Percentiles rank a stretch among this genome's conserved stretches.
Evolutionary conservation across 2,113 vertebrate species (phyloP).

Genomic region (Vicugna pacos): DNA sequence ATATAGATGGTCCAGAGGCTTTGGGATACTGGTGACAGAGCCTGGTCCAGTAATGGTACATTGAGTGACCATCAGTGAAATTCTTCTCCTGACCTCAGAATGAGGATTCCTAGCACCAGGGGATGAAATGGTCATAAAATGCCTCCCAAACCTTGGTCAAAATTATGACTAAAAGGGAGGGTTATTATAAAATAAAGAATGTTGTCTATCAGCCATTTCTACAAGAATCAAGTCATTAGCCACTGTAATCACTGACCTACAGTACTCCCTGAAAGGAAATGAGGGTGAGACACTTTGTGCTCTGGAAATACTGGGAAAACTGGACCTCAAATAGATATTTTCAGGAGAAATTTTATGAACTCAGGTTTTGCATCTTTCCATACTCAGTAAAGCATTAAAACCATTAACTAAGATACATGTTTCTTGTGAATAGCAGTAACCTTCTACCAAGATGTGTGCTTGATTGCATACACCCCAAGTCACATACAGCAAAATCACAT

Average conservation of each 20-base stretch:
- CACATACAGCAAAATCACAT: background rate
- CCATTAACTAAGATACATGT: background rate
- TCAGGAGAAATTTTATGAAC: background rate
- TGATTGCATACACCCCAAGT: background rate
- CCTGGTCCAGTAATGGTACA: background rate
- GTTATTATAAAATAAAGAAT: background rate
- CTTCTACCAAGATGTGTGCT: background rate
- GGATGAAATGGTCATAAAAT: background rate
- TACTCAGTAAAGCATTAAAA: background rate
- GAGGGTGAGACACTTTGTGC: background rate
- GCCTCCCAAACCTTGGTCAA: background rate
- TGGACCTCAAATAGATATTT: background rate
- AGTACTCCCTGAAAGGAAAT: background rate
- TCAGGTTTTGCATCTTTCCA: background rate
- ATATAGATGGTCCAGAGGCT: background rate
- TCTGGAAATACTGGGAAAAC: background rate
- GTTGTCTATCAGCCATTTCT: background rate
- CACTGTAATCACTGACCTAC: background rate
- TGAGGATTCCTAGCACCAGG: background rate
- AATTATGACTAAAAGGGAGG: background rate
- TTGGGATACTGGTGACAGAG: background rate
- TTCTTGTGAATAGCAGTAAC: background rate
- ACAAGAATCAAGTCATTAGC: background rate
- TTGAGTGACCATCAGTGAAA: background rate
- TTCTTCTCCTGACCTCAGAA: background rate